Evolutionary conservation across 2,888 invertebrate genomes (phyloP).

Genomic region (Fissipunctia ypsillon): DNA sequence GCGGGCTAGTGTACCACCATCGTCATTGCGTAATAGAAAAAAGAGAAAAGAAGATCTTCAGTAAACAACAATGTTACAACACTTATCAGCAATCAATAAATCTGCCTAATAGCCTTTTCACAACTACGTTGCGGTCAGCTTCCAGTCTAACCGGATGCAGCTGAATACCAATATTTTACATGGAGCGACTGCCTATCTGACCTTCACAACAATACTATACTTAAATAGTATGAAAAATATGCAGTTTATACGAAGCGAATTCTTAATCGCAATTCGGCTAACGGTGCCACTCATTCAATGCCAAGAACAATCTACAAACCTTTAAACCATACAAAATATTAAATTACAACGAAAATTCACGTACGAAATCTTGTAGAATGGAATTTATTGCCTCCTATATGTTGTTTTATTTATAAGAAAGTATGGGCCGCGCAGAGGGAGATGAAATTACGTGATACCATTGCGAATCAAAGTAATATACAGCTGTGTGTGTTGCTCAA

Average conservation of each 20-base stretch:
- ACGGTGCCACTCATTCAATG: conserved; percentile 76
- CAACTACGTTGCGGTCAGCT: too few relatives aligned
- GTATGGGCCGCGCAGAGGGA: conserved; percentile 83
- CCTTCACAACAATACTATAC: too few relatives aligned
- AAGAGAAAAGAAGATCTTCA: too few relatives aligned
- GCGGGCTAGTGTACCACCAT: too few relatives aligned
- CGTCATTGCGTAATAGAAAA: too few relatives aligned
- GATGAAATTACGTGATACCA: conserved; percentile 91
- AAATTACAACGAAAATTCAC: conserved; percentile 84
- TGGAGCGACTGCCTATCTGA: too few relatives aligned
- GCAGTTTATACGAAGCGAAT: conserved; percentile 27
- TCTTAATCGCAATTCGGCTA: conserved; percentile 69
- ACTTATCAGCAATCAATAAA: too few relatives aligned
- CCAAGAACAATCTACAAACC: conserved; percentile 76
- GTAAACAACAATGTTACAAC: too few relatives aligned
- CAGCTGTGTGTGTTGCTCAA: conserved; percentile 74
- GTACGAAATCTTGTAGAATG: conserved; percentile 84
- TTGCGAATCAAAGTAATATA: conserved; percentile 89
- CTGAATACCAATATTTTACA: too few relatives aligned
- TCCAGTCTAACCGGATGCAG: too few relatives aligned
- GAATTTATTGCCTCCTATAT: conserved; percentile 89
- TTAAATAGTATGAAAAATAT: conserved; percentile 3
- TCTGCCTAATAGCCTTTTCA: too few relatives aligned
- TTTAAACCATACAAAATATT: conserved; percentile 86
- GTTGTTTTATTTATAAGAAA: conserved; percentile 90